Evolutionary conservation across 2,113 vertebrate species (phyloP).

Genomic region (Hiodon alosoides): DNA sequence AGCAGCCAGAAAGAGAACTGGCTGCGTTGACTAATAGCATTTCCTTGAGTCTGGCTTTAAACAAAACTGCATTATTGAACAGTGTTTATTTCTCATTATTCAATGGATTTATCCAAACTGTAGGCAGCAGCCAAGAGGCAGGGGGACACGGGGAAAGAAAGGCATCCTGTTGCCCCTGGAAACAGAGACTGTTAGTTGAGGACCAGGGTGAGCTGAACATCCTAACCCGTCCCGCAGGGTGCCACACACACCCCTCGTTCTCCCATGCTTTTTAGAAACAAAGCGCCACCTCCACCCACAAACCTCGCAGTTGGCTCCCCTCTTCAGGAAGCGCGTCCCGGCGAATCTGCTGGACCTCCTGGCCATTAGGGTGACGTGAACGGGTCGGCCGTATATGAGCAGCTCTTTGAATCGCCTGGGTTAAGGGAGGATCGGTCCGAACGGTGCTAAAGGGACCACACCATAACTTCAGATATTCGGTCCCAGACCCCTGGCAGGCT

Average conservation of each 20-base stretch:
- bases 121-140: too few species aligned
- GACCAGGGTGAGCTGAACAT: background rate
- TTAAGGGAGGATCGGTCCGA: slow-evolving; percentile 57
- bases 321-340: slow-evolving; percentile 95
- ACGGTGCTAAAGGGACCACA: background rate
- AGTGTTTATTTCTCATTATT: too few species aligned
- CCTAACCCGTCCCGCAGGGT: background rate
- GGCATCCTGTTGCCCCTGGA: too few species aligned
- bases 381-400: slow-evolving; percentile 88
- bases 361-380: slow-evolving; percentile 91
- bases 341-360: slow-evolving; percentile 94
- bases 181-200: too few species aligned
- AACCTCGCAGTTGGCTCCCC: slow-evolving; percentile 94
- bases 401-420: slow-evolving; percentile 67
- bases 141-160: too few species aligned
- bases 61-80: too few species aligned
- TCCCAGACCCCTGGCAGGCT: too few species aligned
- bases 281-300: background rate
- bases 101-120: too few species aligned
- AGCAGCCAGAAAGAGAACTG: too few species aligned
- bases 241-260: background rate
- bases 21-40: too few species aligned
- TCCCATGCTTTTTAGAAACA: background rate
- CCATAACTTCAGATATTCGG: background rate
- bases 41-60: too few species aligned